A percentile compares a stretch with the other conserved stretches of the same genome.
phyloP scores from a whole-genome alignment of 2,113 vertebrate genomes.

The Henicopernis longicauda region DNA sequence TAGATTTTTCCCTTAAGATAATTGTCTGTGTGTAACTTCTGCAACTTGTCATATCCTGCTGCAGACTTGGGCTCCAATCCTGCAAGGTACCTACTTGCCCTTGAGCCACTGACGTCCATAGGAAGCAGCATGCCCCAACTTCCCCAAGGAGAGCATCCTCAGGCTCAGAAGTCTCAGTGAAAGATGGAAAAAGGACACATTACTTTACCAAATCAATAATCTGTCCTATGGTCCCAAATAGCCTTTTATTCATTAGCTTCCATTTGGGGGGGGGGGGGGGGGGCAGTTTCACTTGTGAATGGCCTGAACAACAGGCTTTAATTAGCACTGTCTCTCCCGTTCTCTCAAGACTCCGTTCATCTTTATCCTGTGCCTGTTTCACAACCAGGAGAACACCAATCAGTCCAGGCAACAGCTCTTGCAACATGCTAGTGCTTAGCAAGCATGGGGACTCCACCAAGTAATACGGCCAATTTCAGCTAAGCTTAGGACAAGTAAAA shows the following conservation, averaged over 20 bases:
- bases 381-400: background rate
- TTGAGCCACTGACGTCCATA: accelerated
- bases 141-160: background rate
- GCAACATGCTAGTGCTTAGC: background rate
- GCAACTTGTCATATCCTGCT: background rate
- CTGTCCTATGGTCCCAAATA: background rate
- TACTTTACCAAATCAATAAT: background rate
- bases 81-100: background rate
- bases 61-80: background rate
- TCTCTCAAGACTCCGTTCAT: background rate
- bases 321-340: background rate
- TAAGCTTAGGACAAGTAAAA: background rate
- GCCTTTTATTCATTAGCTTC: background rate
- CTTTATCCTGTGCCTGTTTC: background rate
- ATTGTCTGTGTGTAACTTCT: background rate
- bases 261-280: background rate
- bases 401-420: background rate
- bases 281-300: background rate
- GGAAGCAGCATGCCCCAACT: accelerated
- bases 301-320: background rate
- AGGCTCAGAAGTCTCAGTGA: background rate
- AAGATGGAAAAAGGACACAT: background rate
- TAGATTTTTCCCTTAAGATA: background rate
- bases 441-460: background rate
- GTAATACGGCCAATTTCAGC: background rate